Conservation (phyloP, 2,113 vertebrate species). For the Dissostichus mawsoni region DNA sequence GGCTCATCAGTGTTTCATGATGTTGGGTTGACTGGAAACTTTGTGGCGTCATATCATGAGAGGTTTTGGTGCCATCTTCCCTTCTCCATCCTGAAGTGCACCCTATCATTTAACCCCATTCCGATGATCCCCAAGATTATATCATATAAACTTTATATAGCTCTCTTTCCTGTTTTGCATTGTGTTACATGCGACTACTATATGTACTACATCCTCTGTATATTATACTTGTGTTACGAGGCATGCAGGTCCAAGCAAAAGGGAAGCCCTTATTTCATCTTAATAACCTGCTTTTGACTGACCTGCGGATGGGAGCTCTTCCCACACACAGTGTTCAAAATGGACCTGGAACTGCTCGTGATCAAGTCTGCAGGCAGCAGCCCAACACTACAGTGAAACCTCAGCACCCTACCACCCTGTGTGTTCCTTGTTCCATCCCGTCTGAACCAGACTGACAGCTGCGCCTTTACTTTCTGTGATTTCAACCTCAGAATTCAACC, state of each 20-base stretch:
- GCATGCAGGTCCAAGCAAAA: constrained; percentile 45
- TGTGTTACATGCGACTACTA: constrained; percentile 32
- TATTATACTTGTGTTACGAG: constrained; percentile 56
- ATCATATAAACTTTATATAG: constrained; percentile 47
- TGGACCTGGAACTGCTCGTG: constrained; percentile 34
- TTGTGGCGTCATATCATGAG: constrained; percentile 1
- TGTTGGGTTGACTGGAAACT: constrained; percentile 42
- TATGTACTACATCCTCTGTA: constrained; percentile 50
- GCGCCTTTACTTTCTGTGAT: constrained; percentile 60
- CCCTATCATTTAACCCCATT: constrained; percentile 63
- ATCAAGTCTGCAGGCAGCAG: constrained; percentile 41
- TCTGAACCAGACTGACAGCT: constrained; percentile 61
- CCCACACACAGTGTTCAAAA: constrained; percentile 58
- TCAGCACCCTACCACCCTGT: constrained; percentile 54
- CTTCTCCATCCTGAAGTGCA: constrained; percentile 22
- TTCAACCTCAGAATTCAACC: constrained; percentile 62
- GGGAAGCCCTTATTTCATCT: constrained; percentile 5
- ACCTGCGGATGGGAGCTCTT: constrained; percentile 14
- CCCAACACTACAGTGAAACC: constrained; percentile 49
- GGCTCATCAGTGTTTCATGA: constrained; percentile 23
- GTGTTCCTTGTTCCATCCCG: constrained; percentile 55
- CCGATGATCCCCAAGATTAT: constrained; percentile 45
- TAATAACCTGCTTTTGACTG: constrained; percentile 32
- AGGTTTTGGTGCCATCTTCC: constrained; percentile 33
- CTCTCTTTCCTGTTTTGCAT: constrained; percentile 45